phyloP scores from a whole-genome alignment of 2,113 vertebrate genomes.

The Neodontobutis hainanensis region DNA sequence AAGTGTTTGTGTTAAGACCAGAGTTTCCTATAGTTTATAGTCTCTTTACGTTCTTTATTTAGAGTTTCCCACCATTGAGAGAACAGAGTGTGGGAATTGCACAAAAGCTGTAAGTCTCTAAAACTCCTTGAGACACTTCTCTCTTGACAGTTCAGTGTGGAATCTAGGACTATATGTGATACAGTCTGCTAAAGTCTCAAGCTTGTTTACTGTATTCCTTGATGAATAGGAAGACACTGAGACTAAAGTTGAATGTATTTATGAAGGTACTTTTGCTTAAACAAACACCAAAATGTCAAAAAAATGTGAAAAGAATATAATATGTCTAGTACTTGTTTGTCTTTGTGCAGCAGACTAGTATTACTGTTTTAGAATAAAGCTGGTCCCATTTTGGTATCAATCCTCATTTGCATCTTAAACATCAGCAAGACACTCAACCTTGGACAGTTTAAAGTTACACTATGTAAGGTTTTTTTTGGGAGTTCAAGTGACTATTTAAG shows the following conservation, averaged over 20 bases:
- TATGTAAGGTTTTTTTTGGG: too few species aligned
- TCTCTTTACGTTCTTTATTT: constrained; percentile 15
- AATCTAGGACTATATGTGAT: constrained; percentile 9
- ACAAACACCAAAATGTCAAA: too few species aligned
- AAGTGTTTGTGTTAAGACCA: background rate
- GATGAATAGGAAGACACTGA: too few species aligned
- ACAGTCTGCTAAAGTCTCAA: background rate
- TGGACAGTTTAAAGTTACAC: too few species aligned
- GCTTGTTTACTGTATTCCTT: too few species aligned
- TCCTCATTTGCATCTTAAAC: background rate
- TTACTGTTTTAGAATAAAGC: background rate
- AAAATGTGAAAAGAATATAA: too few species aligned
- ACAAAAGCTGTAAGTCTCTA: constrained; percentile 3
- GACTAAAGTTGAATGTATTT: too few species aligned
- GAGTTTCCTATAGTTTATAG: constrained; percentile 6
- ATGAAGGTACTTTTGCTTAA: too few species aligned
- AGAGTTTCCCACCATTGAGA: background rate
- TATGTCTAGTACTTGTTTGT: background rate
- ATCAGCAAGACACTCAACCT: too few species aligned
- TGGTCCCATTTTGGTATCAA: background rate
- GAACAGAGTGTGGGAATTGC: background rate
- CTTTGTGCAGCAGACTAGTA: background rate
- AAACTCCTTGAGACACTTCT: background rate
- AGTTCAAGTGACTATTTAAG: background rate
- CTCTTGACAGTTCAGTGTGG: background rate